Base-by-base conservation (phyloP, 2,888 invertebrate species). In the Theretra japonica region DNA sequence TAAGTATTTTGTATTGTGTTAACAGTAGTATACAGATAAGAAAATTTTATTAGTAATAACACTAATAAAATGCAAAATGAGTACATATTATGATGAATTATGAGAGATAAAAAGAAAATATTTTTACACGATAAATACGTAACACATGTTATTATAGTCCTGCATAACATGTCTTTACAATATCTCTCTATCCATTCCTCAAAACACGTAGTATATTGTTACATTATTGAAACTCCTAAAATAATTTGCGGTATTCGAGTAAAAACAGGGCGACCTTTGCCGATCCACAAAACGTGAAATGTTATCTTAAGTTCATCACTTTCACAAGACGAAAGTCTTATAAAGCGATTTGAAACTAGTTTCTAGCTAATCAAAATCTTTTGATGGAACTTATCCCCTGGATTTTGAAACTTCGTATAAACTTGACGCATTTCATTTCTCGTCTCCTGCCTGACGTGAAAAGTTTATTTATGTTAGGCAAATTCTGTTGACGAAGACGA, bases 301-400 rank as follows among this genome's bases (percentile, higher is more conserved):
- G 23, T 23, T 65, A 48, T 65, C 23, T 48, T 21, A 11, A 21
- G 17, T 25, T 65, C 48, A 65, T 41, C 48, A 17, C 65, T 65
- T 48, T 65, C 41, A 65, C 17, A 48, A 65, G 65, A 65, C 48
- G 65, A 65, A 65, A 65, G 65, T 62, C 33, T 41, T 62, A 58
- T 41, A 21, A 65, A 65, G 48, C 48, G 48, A 65, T 65, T 48
- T 65, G 65, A 48, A 65, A 65, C 65, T 65, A 65, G 23, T 65
- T 48, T 65, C 65, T 48, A 17, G 41, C 48, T 65, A 48, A 65
- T 65, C 65, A 41, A 65, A 65, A 65, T 65, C 48, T 65, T 48
- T 65, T 48, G 23, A 65, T 65, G 41, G 15, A 65, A 65, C 65
- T 65, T 65, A 65, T 48, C 48, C 65, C 1, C 23, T 48, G 65